phyloP scores from a whole-genome alignment of 2,888 invertebrate genomes.

The Amphimallon solstitiale region DNA sequence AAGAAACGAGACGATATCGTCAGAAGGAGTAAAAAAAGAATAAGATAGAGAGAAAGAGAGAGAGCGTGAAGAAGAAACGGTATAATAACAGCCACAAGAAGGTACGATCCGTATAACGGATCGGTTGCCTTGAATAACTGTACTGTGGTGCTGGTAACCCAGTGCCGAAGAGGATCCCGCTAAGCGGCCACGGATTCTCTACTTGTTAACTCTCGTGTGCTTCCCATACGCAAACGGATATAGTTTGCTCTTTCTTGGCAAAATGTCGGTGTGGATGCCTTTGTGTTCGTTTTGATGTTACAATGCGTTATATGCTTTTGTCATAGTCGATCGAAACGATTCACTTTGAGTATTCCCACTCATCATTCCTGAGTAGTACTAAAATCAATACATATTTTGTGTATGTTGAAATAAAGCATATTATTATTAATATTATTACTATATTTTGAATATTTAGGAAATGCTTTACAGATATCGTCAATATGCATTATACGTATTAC shows the following conservation, averaged over 20 bases:
- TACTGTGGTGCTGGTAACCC: constrained; percentile 52
- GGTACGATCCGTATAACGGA: constrained; percentile 48
- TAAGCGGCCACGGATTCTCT: constrained; percentile 43
- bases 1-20: constrained; percentile 34
- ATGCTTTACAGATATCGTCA: too few species aligned
- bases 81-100: constrained; percentile 42
- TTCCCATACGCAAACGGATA: constrained; percentile 42
- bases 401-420: too few species aligned
- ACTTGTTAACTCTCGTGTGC: constrained; percentile 36
- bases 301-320: too few species aligned
- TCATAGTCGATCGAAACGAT: too few species aligned
- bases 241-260: constrained; percentile 22
- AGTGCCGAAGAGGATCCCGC: constrained; percentile 49
- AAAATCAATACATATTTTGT: too few species aligned
- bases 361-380: too few species aligned
- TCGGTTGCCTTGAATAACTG: constrained; percentile 45
- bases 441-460: too few species aligned
- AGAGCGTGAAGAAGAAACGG: constrained; percentile 23
- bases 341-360: too few species aligned
- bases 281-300: neutral
- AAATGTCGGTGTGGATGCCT: constrained; percentile 6
- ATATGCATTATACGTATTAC: too few species aligned
- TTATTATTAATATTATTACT: too few species aligned
- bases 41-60: constrained; percentile 25
- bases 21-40: neutral